These are phyloP conservation scores for Rhea americana DNA, from an alignment of 2,113 vertebrate genomes.

Conservation along the genomic window DNA sequence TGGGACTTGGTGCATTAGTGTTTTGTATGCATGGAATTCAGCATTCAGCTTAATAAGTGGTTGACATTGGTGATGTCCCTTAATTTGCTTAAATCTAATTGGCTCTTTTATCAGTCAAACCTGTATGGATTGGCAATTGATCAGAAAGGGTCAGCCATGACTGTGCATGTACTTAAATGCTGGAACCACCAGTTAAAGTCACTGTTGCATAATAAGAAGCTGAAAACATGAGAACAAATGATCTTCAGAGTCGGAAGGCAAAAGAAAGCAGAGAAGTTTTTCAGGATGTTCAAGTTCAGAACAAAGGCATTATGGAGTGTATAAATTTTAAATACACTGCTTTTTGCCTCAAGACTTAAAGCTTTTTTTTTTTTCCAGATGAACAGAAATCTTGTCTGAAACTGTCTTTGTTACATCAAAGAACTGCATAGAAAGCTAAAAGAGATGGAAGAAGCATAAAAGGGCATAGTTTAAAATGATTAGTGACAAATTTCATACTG, in stretches of 20 bases:
- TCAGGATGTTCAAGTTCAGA: conserved; percentile 97
- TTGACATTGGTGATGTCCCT: conserved; percentile 88
- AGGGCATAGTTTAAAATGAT: conserved; percentile 99
- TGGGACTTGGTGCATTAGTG: conserved; percentile 78
- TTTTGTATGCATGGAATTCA: conserved; percentile 81
- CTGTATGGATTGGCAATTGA: conserved; percentile 87
- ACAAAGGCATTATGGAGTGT: conserved; percentile 97
- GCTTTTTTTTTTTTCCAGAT: conserved; percentile 84
- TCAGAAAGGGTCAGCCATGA: conserved; percentile 85
- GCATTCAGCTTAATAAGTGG: conserved; percentile 81
- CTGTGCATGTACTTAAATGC: conserved; percentile 88
- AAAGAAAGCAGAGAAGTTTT: conserved; percentile 83
- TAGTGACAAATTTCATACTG: conserved; percentile 97
- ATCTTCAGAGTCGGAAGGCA: conserved; percentile 73
- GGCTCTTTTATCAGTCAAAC: conserved; percentile 90
- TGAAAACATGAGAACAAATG: conserved; percentile 70
- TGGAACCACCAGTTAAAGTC: conserved; percentile 78
- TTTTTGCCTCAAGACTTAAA: conserved; percentile 94
- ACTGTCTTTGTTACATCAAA: conserved; percentile 98
- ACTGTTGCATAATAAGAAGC: conserved; percentile 80
- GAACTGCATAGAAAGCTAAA: conserved; percentile 86
- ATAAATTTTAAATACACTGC: conserved; percentile 99
- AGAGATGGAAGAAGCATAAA: conserved; percentile 94
- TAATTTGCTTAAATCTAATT: conserved; percentile 89
- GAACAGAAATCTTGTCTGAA: conserved; percentile 94